These are phyloP conservation scores for Sminthurides aquaticus DNA, from an alignment of 2,888 invertebrate species.

Conservation along the genomic window DNA sequence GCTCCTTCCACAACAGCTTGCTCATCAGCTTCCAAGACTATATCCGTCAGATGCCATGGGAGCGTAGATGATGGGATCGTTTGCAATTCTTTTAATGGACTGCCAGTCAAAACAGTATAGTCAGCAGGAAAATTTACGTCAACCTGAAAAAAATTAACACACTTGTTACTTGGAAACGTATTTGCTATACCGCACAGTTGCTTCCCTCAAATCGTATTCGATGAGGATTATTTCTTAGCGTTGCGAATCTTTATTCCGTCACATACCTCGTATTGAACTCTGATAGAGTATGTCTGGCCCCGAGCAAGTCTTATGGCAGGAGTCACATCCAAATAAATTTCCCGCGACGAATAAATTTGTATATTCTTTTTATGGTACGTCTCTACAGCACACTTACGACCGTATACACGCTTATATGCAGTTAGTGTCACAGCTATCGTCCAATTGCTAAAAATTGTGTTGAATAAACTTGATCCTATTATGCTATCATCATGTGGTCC, in stretches of 20 bases:
- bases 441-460: background rate
- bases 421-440: background rate
- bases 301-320: background rate
- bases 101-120: background rate
- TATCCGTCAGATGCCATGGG: background rate
- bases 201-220: too few relatives aligned
- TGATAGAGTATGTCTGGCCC: background rate
- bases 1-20: background rate
- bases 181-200: too few relatives aligned
- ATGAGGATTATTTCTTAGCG: too few relatives aligned
- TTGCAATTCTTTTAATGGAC: background rate
- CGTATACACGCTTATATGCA: background rate
- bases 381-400: background rate
- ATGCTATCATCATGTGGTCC: conserved; percentile 5
- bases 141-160: background rate
- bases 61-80: background rate
- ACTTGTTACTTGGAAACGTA: too few relatives aligned
- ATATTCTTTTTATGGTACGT: conserved; percentile 1
- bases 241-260: too few relatives aligned
- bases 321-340: background rate
- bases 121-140: conserved; percentile 4
- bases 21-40: background rate
- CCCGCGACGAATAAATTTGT: background rate
- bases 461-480: background rate
- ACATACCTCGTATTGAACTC: conserved; percentile 3